Conservation (phyloP, 2,797 vertebrate species). For the Limosa lapponica region DNA sequence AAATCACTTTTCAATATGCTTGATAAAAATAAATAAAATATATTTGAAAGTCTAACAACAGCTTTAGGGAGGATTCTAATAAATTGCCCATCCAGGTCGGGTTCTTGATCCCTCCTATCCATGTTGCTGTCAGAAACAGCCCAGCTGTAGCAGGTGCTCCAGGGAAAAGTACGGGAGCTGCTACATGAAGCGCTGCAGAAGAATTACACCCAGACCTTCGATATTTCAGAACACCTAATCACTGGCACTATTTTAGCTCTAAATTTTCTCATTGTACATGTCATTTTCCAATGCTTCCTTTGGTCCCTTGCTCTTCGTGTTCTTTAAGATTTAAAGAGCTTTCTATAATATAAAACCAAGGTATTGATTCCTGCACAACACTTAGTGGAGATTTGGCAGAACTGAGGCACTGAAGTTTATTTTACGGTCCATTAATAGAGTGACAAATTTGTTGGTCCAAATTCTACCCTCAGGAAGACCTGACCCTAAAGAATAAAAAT, state of each 20-base stretch:
- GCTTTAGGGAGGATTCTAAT: not conserved
- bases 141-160: not conserved
- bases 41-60: not conserved
- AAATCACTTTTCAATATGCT: not conserved
- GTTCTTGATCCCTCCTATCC: not conserved
- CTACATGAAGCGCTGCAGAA: not conserved
- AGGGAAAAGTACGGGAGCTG: not conserved
- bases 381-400: not conserved
- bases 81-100: rapidly evolving
- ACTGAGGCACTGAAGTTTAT: not conserved
- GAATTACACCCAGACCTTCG: not conserved
- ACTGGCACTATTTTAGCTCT: not conserved
- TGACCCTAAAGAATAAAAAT: not conserved
- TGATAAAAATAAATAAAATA: not conserved
- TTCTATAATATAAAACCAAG: not conserved
- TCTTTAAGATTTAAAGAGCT: not conserved
- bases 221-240: not conserved
- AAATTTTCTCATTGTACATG: not conserved
- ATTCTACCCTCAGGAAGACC: not conserved
- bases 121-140: rapidly evolving
- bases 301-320: not conserved
- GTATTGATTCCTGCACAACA: not conserved
- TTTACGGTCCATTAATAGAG: not conserved
- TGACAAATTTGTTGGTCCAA: not conserved
- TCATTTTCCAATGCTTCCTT: not conserved